Conservation (phyloP, 2,888 invertebrate genomes). For the Coelinius sp. region DNA sequence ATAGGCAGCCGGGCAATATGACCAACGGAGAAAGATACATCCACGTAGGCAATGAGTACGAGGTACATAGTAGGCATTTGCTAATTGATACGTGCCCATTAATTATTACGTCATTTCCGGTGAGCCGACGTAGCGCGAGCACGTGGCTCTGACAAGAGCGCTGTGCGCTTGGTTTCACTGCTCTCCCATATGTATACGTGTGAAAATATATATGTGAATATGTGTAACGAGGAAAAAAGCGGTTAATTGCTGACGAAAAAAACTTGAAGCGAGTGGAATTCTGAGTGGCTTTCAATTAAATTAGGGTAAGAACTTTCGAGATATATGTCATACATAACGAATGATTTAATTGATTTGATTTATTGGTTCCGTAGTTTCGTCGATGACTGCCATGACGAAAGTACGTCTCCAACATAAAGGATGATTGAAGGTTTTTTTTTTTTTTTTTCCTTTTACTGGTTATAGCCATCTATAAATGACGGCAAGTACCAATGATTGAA, state of each 20-base stretch:
- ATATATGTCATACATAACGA: too few relatives aligned
- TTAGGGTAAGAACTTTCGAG: neutral
- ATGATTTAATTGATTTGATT: neutral
- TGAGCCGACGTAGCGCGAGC: slow-evolving; percentile 60
- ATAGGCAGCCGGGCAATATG: slow-evolving; percentile 2
- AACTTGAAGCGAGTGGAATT: neutral
- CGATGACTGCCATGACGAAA: too few relatives aligned
- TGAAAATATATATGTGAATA: slow-evolving; percentile 7
- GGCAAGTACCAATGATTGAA: too few relatives aligned
- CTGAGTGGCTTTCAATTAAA: too few relatives aligned
- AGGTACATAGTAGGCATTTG: slow-evolving; percentile 51
- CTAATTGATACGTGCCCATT: slow-evolving; percentile 70
- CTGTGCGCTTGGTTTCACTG: slow-evolving; percentile 29
- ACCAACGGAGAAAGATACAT: slow-evolving; percentile 44
- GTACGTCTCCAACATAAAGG: too few relatives aligned
- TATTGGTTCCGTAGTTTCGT: too few relatives aligned
- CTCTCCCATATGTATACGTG: neutral
- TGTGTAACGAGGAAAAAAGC: neutral
- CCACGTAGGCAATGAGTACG: slow-evolving; percentile 48
- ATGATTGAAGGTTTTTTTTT: too few relatives aligned
- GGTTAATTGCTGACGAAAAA: slow-evolving; percentile 2
- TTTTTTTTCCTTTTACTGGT: too few relatives aligned
- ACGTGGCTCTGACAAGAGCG: slow-evolving; percentile 64
- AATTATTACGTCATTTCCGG: slow-evolving; percentile 70
- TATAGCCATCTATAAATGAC: too few relatives aligned